Base-by-base conservation (phyloP, 2,113 vertebrate genomes). In the Monopterus albus region DNA sequence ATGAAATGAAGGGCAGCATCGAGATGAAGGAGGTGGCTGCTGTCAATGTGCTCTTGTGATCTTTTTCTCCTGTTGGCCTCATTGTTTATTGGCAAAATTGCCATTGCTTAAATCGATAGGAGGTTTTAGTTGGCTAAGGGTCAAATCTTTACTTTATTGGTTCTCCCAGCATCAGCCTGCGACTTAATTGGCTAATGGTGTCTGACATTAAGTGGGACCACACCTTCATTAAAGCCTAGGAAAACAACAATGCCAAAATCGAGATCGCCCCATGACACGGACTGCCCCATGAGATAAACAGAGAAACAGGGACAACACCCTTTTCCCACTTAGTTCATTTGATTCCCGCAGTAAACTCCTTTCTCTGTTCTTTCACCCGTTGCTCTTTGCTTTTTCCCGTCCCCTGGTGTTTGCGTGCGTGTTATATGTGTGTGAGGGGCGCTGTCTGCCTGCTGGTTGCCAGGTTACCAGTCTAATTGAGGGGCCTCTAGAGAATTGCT, bases 381-480 rank as follows among this genome's bases (percentile, higher is more conserved):
- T 51, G 18, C 56, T 55, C 79, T 82, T 67, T 75, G 52, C 56
- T 15, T 62, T 36, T 38, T 50, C 43, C 39, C 59, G 57, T 72
- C 72, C 58, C 31, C 66, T 11, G 56, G 28, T 28, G 67, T 42
- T 35, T 45, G 74, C 46, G 57, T 38, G 57, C 61, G 28, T 42
- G 51, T 49, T 64, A 20, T 51, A 28, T 45, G 59, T 55, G 52
- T 35, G 60, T 72, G 66, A 79, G 82, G 91, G 89, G 86, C 82
- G 88, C 87, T 88, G 87, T 70, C 85, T 88, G 74, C 81, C 69
- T 70, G 79, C 84, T 38, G 84, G 93, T 94, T 94, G 93, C 93
- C 88, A 90, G 86, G 93, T 89, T 89, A 94, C 93, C 75, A 58
- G 83, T 77, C 90, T 94, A 93, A 93, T 92, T 89, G 84, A 91